Conservation (phyloP, 92 coral and sea anemone species). For the Muricea muricata region DNA sequence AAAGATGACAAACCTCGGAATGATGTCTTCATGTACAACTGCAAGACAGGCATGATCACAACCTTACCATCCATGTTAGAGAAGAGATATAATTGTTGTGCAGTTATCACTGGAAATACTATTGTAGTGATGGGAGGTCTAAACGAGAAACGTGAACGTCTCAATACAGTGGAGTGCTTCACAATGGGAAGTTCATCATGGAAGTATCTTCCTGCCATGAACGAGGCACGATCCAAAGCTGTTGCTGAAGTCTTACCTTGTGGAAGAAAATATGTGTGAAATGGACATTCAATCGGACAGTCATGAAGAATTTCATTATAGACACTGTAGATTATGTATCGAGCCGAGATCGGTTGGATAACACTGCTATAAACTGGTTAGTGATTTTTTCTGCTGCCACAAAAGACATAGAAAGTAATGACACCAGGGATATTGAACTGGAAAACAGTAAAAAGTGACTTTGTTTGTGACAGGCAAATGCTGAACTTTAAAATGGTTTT, state of each 20-base stretch:
- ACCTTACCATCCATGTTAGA: neutral
- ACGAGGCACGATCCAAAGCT: neutral
- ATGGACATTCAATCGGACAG: too few relatives aligned
- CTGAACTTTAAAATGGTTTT: too few relatives aligned
- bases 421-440: too few relatives aligned
- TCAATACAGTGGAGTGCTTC: neutral
- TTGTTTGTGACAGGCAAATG: too few relatives aligned
- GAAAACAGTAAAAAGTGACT: too few relatives aligned
- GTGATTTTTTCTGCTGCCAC: too few relatives aligned
- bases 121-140: neutral
- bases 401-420: too few relatives aligned
- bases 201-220: neutral
- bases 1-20: neutral
- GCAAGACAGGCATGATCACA: neutral
- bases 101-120: neutral
- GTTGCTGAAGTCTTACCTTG: neutral
- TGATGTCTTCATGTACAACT: neutral
- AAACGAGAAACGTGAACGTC: neutral
- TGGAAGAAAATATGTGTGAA: neutral
- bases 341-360: too few relatives aligned
- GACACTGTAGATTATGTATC: too few relatives aligned
- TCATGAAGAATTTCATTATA: too few relatives aligned
- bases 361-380: too few relatives aligned
- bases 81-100: neutral
- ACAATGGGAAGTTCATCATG: neutral